Conservation (phyloP, 2,888 invertebrate species). For the Campaea margaritaria region DNA sequence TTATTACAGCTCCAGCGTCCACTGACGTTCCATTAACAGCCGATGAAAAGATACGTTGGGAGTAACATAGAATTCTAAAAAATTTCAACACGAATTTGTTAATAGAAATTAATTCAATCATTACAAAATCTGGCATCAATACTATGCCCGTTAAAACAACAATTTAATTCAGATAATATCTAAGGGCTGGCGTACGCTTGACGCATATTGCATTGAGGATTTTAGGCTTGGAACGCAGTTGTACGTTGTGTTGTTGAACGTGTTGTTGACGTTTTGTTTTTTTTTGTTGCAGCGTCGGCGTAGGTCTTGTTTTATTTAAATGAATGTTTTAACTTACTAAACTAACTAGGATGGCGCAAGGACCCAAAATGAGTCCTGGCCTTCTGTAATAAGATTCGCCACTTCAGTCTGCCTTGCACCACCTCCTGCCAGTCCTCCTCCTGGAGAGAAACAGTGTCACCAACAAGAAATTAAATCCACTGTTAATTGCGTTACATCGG, state of each 20-base stretch:
- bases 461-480: no score
- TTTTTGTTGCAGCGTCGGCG: no score
- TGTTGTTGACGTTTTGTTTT: no score
- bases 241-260: not conserved
- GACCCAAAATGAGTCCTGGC: no score
- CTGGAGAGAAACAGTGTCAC: no score
- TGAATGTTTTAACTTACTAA: no score
- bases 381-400: no score
- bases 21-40: not conserved
- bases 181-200: conserved; percentile 20
- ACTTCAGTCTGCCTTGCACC: no score
- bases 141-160: conserved; percentile 25
- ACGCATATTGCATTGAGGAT: conserved; percentile 1
- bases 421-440: no score
- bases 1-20: not conserved
- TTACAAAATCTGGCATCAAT: conserved; percentile 31
- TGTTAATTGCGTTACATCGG: no score
- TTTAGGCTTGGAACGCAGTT: not conserved
- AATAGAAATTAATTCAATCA: conserved; percentile 13
- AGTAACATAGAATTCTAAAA: not conserved
- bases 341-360: no score
- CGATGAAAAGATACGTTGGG: not conserved
- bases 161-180: conserved; percentile 30
- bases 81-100: conserved; percentile 16
- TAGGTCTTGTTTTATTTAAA: no score